A percentile compares a stretch with the other conserved stretches of the same genome.
Conservation (phyloP, 2,113 vertebrate genomes). For the Rana temporaria region DNA sequence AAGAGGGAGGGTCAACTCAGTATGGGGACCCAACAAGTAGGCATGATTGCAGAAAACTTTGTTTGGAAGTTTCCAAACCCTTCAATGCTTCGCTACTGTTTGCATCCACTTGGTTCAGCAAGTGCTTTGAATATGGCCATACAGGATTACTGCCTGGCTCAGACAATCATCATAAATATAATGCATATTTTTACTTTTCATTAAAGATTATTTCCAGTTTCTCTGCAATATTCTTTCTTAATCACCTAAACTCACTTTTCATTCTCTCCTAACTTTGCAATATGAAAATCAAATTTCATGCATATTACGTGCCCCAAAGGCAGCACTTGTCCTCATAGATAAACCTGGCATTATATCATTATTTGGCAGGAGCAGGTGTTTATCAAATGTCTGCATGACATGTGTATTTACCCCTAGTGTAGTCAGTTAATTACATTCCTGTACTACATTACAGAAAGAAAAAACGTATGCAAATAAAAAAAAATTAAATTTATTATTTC, state of each 20-base stretch:
- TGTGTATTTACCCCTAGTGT: not conserved
- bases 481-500: not conserved
- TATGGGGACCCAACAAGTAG: no score
- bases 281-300: not conserved
- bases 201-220: not conserved
- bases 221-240: not conserved
- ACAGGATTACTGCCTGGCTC: no score
- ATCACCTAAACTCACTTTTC: not conserved
- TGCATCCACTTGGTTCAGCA: no score
- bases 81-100: no score
- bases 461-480: constrained; percentile 2
- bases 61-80: no score
- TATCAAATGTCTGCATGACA: constrained; percentile 22
- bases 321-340: constrained; percentile 5
- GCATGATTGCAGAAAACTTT: no score
- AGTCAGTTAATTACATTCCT: constrained; percentile 24
- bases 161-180: not conserved
- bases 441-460: not conserved
- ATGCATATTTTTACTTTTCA: not conserved
- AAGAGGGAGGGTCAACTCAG: no score
- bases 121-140: no score
- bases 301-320: constrained; percentile 17
- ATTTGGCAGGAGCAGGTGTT: constrained; percentile 37
- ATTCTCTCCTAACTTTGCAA: not conserved
- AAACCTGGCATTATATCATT: not conserved